These are phyloP conservation scores for Pachymerium ferrugineum DNA, from an alignment of 2,888 invertebrate species.

Conservation along the genomic window DNA sequence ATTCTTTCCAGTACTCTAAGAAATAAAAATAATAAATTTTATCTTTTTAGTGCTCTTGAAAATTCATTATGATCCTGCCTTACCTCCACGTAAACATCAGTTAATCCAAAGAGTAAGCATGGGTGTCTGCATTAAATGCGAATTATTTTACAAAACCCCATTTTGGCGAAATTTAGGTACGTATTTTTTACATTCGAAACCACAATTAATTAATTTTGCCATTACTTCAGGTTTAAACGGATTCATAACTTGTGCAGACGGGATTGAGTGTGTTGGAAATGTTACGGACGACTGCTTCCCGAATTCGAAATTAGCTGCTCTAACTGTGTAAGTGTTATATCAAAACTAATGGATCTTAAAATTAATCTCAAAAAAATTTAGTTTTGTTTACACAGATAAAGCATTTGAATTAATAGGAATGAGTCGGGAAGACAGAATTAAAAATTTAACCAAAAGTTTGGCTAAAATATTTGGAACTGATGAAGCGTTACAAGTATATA, in stretches of 20 bases:
- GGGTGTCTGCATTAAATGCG: constrained; percentile 49
- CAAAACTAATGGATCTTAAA: too few species aligned
- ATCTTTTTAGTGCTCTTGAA: constrained; percentile 43
- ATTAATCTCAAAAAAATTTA: constrained; percentile 33
- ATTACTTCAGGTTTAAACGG: constrained; percentile 34
- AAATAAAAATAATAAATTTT: not conserved
- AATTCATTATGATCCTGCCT: constrained; percentile 46
- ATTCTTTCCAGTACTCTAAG: not conserved
- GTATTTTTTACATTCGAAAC: not conserved
- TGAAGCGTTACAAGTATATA: constrained; percentile 42
- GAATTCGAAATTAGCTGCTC: constrained; percentile 30
- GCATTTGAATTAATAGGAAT: constrained; percentile 40
- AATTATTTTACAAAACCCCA: constrained; percentile 47
- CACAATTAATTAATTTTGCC: not conserved
- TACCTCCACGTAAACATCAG: constrained; percentile 45
- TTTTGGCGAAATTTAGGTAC: constrained; percentile 49
- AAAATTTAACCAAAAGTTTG: constrained; percentile 40
- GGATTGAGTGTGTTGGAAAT: constrained; percentile 35
- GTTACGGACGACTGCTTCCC: constrained; percentile 35
- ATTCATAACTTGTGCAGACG: constrained; percentile 36
- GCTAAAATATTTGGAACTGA: constrained; percentile 42
- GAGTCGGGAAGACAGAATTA: constrained; percentile 42
- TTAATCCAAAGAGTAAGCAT: constrained; percentile 46
- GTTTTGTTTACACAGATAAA: constrained; percentile 44
- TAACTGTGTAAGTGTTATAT: too few species aligned